Conservation (phyloP, 2,888 invertebrate genomes). For the Ariolimax columbianus region DNA sequence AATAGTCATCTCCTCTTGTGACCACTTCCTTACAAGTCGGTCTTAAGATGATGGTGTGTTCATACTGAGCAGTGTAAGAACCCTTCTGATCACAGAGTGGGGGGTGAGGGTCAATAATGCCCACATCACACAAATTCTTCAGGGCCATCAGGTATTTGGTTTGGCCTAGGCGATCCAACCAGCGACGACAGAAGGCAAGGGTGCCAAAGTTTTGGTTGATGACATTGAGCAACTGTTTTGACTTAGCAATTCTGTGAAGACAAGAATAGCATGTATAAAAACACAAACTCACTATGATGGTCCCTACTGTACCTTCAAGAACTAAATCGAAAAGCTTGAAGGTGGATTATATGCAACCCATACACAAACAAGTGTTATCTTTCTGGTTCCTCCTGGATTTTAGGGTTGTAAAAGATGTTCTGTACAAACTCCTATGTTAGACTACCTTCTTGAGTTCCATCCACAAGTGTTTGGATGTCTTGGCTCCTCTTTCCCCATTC, state of each 20-base stretch:
- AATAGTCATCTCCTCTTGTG: slow-evolving; percentile 97
- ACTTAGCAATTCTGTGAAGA: slow-evolving; percentile 87
- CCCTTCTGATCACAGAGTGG: slow-evolving; percentile 98
- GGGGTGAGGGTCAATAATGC: slow-evolving; percentile 96
- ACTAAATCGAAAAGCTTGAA: too few relatives aligned
- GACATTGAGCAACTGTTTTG: slow-evolving; percentile 91
- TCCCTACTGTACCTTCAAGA: too few relatives aligned
- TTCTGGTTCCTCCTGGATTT: too few relatives aligned
- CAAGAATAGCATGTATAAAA: slow-evolving; percentile 3
- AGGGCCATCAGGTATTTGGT: slow-evolving; percentile 98
- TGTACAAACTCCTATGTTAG: too few relatives aligned
- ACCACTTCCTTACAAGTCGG: slow-evolving; percentile 99
- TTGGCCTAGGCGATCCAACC: slow-evolving; percentile 97
- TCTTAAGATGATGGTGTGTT: slow-evolving; percentile 97
- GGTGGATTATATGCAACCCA: too few relatives aligned
- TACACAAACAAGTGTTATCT: too few relatives aligned
- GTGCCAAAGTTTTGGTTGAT: slow-evolving; percentile 99
- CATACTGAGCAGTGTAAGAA: slow-evolving; percentile 99
- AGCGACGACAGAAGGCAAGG: slow-evolving; percentile 98
- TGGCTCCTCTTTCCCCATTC: too few relatives aligned
- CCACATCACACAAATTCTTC: slow-evolving; percentile 98
- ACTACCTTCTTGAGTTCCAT: too few relatives aligned
- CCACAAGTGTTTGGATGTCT: too few relatives aligned
- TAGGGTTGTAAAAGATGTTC: too few relatives aligned
- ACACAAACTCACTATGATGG: background rate